Conservation (phyloP, 2,888 invertebrate species). For the Dendrolimus pini region DNA sequence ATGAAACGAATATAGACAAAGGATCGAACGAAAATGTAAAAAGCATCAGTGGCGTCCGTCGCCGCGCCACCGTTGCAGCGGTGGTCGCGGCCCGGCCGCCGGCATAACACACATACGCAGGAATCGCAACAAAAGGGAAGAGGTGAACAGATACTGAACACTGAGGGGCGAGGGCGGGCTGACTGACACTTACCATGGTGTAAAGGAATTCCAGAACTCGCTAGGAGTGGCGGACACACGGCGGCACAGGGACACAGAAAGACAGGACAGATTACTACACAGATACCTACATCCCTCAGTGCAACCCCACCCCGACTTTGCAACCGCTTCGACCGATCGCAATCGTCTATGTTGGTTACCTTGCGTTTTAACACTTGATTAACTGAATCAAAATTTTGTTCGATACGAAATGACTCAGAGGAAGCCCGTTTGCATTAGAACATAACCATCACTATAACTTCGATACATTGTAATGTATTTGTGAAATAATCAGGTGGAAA, state of each 20-base stretch:
- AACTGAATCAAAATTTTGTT: constrained; percentile 30
- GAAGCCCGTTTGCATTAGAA: constrained; percentile 76
- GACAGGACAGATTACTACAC: constrained; percentile 80
- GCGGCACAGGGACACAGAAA: constrained; percentile 83
- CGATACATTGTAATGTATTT: neutral
- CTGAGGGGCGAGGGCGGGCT: constrained; percentile 78
- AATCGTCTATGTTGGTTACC: constrained; percentile 71
- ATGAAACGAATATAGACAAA: constrained; percentile 76
- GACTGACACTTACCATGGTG: constrained; percentile 96
- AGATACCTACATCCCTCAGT: constrained; percentile 77
- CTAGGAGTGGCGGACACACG: constrained; percentile 87
- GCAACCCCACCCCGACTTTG: constrained; percentile 72
- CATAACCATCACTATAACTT: constrained; percentile 56
- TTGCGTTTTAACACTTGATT: constrained; percentile 72
- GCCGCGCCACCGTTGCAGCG: constrained; percentile 51
- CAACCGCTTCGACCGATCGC: constrained; percentile 63
- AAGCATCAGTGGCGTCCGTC: constrained; percentile 64
- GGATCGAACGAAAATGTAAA: constrained; percentile 71
- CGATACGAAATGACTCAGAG: constrained; percentile 37
- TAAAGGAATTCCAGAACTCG: constrained; percentile 99
- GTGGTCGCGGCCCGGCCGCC: constrained; percentile 47
- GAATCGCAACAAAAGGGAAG: constrained; percentile 74
- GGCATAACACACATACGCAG: constrained; percentile 75
- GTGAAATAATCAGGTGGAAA: neutral
- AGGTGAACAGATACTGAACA: constrained; percentile 75